phyloP scores from a whole-genome alignment of 2,888 invertebrate species.

The Ormyrus nitidulus region DNA sequence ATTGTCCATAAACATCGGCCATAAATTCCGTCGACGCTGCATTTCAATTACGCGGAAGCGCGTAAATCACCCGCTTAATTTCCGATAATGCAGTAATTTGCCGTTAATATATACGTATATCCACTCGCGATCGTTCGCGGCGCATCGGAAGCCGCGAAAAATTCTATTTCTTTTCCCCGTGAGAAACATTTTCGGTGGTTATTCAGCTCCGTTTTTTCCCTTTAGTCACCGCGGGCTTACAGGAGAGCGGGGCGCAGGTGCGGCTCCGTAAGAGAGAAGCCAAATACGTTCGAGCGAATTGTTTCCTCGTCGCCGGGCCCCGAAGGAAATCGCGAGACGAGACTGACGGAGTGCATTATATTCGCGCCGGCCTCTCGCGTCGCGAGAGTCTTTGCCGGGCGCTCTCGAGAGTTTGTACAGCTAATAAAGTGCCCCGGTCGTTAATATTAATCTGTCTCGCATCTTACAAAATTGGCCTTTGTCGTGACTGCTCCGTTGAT shows the following conservation, averaged over 20 bases:
- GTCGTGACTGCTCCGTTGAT: too few relatives aligned
- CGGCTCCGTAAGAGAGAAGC: neutral
- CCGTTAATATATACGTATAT: neutral
- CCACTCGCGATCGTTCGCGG: too few relatives aligned
- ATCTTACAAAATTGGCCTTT: too few relatives aligned
- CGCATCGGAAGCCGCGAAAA: too few relatives aligned
- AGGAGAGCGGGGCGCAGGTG: conserved; percentile 25
- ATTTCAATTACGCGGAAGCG: conserved; percentile 4
- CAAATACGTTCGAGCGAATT: conserved; percentile 23
- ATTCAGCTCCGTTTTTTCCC: conserved; percentile 35
- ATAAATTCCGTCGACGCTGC: neutral
- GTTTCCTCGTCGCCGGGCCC: conserved; percentile 31
- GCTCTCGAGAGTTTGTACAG: too few relatives aligned
- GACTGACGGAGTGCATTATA: conserved; percentile 5
- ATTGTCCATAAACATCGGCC: neutral
- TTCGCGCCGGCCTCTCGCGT: neutral
- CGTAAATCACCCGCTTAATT: neutral
- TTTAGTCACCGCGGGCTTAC: conserved; percentile 24
- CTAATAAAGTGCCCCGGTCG: too few relatives aligned
- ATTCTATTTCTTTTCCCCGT: neutral
- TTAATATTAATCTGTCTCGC: too few relatives aligned
- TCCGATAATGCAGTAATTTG: neutral
- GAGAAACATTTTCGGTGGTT: conserved; percentile 1
- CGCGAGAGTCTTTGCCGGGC: neutral
- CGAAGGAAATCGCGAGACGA: conserved; percentile 14